These are phyloP conservation scores for Adelognathus sp. DNA, from an alignment of 2,888 invertebrate species.

Conservation along the genomic window DNA sequence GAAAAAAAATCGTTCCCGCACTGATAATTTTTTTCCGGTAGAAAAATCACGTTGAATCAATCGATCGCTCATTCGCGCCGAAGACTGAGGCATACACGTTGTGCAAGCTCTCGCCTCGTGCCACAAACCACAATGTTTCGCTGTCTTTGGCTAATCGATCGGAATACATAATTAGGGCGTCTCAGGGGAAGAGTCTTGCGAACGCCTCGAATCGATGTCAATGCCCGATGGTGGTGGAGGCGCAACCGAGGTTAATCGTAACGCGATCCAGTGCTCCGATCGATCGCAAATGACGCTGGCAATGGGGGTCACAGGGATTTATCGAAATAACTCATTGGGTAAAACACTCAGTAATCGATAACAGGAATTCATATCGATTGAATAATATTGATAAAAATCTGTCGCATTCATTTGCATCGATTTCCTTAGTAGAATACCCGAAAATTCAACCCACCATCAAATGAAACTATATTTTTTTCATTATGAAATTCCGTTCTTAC, in stretches of 20 bases:
- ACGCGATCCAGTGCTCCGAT: slow-evolving; percentile 33
- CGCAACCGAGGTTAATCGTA: slow-evolving; percentile 35
- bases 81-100: slow-evolving; percentile 30
- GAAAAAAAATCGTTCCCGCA: no score
- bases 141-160: slow-evolving; percentile 74
- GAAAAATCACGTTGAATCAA: slow-evolving; percentile 17
- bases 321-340: not conserved
- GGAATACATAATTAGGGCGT: slow-evolving; percentile 73
- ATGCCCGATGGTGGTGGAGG: slow-evolving; percentile 34
- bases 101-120: slow-evolving; percentile 26
- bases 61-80: slow-evolving; percentile 2
- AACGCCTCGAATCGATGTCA: slow-evolving; percentile 45
- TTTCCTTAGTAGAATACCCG: no score
- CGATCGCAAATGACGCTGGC: not conserved
- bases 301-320: not conserved
- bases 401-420: no score
- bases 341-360: not conserved
- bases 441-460: no score
- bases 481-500: no score
- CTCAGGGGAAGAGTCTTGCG: slow-evolving; percentile 62
- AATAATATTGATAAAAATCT: no score
- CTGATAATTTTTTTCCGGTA: slow-evolving; percentile 2
- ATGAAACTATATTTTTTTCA: no score
- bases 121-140: slow-evolving; percentile 67
- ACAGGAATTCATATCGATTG: no score